These are phyloP conservation scores for Stegodyphus mimosarum DNA, from an alignment of 1,140 invertebrate genomes.

Conservation along the genomic window DNA sequence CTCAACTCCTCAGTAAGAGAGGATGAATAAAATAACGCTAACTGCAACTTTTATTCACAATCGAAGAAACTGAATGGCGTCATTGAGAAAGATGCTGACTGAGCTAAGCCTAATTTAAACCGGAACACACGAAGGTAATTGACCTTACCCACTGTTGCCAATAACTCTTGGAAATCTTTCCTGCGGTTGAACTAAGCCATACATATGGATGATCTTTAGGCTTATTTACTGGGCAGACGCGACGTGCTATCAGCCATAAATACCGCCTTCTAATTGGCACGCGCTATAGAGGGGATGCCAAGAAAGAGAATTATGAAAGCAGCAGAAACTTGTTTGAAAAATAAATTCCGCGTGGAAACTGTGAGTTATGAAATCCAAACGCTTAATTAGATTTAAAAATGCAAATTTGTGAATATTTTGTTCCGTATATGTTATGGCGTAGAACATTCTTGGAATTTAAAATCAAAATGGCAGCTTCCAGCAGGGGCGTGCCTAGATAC, in stretches of 20 bases:
- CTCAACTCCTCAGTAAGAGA: conserved; percentile 6
- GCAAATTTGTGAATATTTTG: too few species aligned
- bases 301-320: too few species aligned
- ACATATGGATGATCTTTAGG: conserved; percentile 57
- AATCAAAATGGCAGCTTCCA: too few species aligned
- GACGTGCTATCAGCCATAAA: conserved; percentile 47
- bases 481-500: too few species aligned
- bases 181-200: conserved; percentile 36
- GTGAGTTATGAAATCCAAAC: too few species aligned
- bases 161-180: conserved; percentile 50
- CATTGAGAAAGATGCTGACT: conserved; percentile 9
- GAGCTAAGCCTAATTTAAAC: conserved; percentile 57
- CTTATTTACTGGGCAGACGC: conserved; percentile 44
- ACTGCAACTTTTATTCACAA: conserved; percentile 5
- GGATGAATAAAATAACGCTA: not conserved
- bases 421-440: too few species aligned
- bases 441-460: too few species aligned
- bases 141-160: conserved; percentile 47
- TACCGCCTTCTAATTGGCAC: conserved; percentile 57
- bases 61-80: conserved; percentile 29
- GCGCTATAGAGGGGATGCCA: not conserved
- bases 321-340: too few species aligned
- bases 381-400: too few species aligned
- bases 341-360: too few species aligned
- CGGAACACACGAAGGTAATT: conserved; percentile 58